Evolutionary conservation across 2,113 vertebrate genomes (phyloP), one percentile per base, ranked within the genome.

Genomic region (Tamias sibiricus): DNA sequence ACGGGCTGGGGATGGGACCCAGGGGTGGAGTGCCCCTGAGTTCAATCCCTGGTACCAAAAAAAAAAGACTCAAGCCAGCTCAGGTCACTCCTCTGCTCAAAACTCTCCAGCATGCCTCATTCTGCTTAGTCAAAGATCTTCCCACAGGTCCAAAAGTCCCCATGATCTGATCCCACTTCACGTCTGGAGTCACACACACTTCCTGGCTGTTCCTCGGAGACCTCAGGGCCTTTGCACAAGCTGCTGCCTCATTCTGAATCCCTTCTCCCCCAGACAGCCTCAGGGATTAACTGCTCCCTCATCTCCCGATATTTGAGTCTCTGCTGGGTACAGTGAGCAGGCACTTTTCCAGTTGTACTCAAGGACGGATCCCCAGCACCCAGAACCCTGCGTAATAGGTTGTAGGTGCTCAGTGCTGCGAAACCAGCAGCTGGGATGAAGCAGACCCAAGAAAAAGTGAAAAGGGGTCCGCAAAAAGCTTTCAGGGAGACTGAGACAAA

Each of bases 171-270:
- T 2, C 42, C 72, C 35, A 37, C 57, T 54, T n/a, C 11, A 9
- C 57, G 42, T 35, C 87, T 32, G 26, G 8, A 40, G 14, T 66
- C 49, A 37, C n/a, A 77, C 20, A 30, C 2, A 14, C 30, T 16
- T 79, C 54, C 28, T 6, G 13, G 76, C 71, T 76, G 14, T 44
- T 84, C 32, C 30, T 87, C 40, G 0, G 3, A 74, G 44, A 72
- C 76, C 57, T 10, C 84, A 87, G 81, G 91, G n/a, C 85, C 76
- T 95, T 90, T 94, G 80, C 64, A 42, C 11, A 2, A 52, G 57
- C 49, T 4, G 10, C 10, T 6, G 14, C 9, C 37, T 79, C 57
- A 17, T 14, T 19, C 17, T 4, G 12, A 88, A 7, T 24, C 17
- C n/a, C 17, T 49, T 49, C 13, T 49, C 54, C 11, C 69, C 37